Evolutionary conservation across 2,113 vertebrate species (phyloP).

Genomic region (Thamnophis sirtalis): DNA sequence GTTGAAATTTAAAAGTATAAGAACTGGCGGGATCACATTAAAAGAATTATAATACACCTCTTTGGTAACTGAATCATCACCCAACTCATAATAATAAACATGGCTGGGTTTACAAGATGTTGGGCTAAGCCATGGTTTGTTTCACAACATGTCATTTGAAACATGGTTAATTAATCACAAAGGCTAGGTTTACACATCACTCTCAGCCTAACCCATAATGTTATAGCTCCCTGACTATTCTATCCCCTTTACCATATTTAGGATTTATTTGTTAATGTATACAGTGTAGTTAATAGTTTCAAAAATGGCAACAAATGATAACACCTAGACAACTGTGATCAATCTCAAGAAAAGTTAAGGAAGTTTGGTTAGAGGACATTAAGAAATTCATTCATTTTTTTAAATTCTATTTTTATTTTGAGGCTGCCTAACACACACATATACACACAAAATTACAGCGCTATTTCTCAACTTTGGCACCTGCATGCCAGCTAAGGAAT

Average conservation of each 20-base stretch:
- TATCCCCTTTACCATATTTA: background rate
- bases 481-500: background rate
- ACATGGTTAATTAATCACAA: background rate
- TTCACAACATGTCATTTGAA: background rate
- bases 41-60: background rate
- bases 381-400: background rate
- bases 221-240: background rate
- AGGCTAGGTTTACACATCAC: background rate
- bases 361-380: background rate
- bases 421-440: background rate
- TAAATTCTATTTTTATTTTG: background rate
- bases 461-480: background rate
- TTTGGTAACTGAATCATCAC: background rate
- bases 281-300: background rate
- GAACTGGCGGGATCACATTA: background rate
- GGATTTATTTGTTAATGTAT: background rate
- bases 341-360: background rate
- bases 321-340: background rate
- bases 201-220: background rate
- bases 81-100: background rate
- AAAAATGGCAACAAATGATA: background rate
- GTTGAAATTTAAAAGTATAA: background rate
- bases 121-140: background rate
- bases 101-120: background rate
- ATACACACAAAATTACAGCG: background rate